Percentiles rank a stretch among this genome's conserved stretches.
phyloP scores from a whole-genome alignment of 2,888 invertebrate genomes.

The Synergus umbraculus region DNA sequence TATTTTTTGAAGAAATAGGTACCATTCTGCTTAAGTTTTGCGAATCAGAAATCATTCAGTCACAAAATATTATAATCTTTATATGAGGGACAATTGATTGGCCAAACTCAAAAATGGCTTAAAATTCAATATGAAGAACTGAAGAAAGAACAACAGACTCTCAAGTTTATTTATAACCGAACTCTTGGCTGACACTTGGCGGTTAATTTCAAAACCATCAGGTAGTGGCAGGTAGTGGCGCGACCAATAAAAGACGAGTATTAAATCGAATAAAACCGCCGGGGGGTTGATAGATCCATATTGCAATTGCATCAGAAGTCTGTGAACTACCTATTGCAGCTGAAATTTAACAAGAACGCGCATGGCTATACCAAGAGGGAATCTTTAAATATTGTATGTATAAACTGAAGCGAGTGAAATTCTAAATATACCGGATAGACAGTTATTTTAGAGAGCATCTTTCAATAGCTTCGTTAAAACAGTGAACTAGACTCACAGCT shows the following conservation, averaged over 20 bases:
- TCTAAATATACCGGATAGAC: slow-evolving; percentile 34
- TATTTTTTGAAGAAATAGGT: not conserved
- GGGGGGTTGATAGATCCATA: slow-evolving; percentile 13
- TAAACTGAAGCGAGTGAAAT: slow-evolving; percentile 26
- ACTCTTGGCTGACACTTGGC: not conserved
- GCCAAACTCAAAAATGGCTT: not conserved
- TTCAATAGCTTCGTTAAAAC: slow-evolving; percentile 12
- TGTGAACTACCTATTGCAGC: slow-evolving; percentile 19
- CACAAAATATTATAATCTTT: too few relatives aligned
- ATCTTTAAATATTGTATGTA: slow-evolving; percentile 35
- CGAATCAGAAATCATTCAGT: not conserved
- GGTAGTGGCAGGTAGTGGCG: not conserved
- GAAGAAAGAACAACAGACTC: not conserved
- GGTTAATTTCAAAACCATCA: not conserved
- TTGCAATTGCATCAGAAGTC: not conserved
- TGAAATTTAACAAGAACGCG: slow-evolving; percentile 16
- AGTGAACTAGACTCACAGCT: not conserved
- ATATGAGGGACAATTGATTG: not conserved
- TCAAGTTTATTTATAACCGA: not conserved
- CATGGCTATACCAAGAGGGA: slow-evolving; percentile 30
- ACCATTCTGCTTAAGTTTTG: not conserved
- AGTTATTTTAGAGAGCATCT: not conserved
- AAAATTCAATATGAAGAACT: not conserved
- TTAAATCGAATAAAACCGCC: not conserved
- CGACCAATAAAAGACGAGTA: not conserved